Conservation (phyloP, 92 coral and sea anemone genomes). For the Bergia sp. region DNA sequence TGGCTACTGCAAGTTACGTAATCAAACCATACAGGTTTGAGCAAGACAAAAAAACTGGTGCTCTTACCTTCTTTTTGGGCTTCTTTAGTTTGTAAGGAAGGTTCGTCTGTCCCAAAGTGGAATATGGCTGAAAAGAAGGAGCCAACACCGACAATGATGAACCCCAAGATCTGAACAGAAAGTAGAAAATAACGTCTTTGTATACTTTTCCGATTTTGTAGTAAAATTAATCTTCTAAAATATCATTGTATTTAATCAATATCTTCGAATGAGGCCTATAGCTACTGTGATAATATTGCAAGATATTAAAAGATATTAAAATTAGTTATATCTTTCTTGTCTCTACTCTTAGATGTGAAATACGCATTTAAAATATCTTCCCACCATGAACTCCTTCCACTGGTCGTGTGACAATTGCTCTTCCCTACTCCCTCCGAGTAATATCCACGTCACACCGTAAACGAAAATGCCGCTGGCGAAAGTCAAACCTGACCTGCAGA, state of each 20-base stretch:
- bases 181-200: not conserved
- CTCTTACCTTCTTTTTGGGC: not conserved
- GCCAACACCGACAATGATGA: conserved; percentile 28
- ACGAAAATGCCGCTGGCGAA: conserved; percentile 65
- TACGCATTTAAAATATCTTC: not conserved
- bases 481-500: conserved; percentile 56
- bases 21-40: no score
- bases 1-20: no score
- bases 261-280: no score
- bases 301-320: no score
- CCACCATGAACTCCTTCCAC: conserved; percentile 61
- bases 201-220: no score
- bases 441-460: conserved; percentile 58
- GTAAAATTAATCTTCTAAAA: no score
- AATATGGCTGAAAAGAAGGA: conserved; percentile 6
- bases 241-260: not conserved
- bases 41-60: not conserved
- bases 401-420: conserved; percentile 43
- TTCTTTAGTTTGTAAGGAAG: not conserved
- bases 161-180: conserved; percentile 20
- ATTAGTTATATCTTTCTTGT: not conserved
- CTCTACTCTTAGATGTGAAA: not conserved
- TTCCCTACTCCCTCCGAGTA: conserved; percentile 66
- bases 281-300: no score
- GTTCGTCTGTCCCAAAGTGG: conserved; percentile 20